phyloP scores from a whole-genome alignment of 1,140 invertebrate species.

The Leptopilina clavipes region DNA sequence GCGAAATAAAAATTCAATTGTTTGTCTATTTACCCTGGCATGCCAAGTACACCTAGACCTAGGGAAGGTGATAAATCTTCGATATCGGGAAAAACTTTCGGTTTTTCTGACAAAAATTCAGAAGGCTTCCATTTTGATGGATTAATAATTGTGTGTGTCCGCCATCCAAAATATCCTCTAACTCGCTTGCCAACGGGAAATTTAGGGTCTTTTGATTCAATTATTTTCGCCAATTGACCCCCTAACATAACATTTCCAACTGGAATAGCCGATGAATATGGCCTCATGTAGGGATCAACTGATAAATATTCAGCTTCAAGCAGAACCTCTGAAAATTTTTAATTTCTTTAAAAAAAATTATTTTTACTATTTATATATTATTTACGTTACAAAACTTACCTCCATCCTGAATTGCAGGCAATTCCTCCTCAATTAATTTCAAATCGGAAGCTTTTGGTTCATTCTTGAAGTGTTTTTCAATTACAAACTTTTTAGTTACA shows the following conservation, averaged over 20 bases:
- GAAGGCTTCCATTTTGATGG: conserved; percentile 32
- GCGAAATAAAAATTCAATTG: neutral
- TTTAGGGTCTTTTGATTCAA: conserved; percentile 78
- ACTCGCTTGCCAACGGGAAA: conserved; percentile 78
- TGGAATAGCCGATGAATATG: conserved; percentile 73
- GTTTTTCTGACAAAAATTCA: conserved; percentile 25
- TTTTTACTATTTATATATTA: too few species aligned
- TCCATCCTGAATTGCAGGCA: conserved; percentile 79
- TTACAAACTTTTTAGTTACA: conserved; percentile 77
- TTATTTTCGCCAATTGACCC: conserved; percentile 79
- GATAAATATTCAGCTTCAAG: conserved; percentile 81
- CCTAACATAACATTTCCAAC: conserved; percentile 79
- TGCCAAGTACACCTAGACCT: conserved; percentile 78
- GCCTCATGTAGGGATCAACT: conserved; percentile 84
- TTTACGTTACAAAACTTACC: too few species aligned
- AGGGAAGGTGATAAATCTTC: conserved; percentile 77
- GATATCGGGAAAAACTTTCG: conserved; percentile 75
- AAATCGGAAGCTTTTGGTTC: conserved; percentile 80
- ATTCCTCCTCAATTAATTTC: conserved; percentile 78
- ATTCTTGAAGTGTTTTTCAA: conserved; percentile 79
- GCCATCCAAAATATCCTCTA: conserved; percentile 79
- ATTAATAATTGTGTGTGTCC: conserved; percentile 70
- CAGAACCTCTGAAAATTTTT: conserved; percentile 77
- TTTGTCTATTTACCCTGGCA: conserved; percentile 77
- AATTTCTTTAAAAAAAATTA: neutral